Evolutionary conservation across 2,113 vertebrate species (phyloP).

Genomic region (Rattus norvegicus): DNA sequence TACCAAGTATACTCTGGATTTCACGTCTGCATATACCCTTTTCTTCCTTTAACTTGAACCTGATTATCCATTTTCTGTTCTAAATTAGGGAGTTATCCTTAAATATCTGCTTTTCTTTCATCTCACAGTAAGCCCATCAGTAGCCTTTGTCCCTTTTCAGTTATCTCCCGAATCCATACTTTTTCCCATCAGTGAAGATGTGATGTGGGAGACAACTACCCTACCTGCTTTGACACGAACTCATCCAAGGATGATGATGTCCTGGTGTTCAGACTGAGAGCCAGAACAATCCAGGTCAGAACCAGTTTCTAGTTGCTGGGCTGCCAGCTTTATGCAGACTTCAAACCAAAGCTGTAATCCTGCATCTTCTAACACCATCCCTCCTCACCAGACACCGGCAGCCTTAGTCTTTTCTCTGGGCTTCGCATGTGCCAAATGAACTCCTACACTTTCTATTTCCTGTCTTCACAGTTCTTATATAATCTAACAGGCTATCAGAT

Average conservation of each 20-base stretch:
- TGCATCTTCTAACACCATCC: background rate
- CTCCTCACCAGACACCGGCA: background rate
- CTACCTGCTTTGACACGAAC: background rate
- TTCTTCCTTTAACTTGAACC: background rate
- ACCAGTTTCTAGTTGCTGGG: background rate
- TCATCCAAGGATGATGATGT: background rate
- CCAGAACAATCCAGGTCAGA: background rate
- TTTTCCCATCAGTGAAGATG: background rate
- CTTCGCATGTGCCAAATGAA: background rate
- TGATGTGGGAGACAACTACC: too few relatives aligned
- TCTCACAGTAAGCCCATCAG: background rate
- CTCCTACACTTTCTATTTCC: background rate
- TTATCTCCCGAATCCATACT: background rate
- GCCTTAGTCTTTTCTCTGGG: background rate
- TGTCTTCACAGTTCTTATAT: background rate
- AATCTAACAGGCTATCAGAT: background rate
- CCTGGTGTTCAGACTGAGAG: background rate
- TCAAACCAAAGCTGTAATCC: background rate
- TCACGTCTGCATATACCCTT: background rate
- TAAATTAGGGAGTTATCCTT: background rate
- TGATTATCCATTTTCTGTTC: background rate
- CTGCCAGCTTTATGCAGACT: background rate
- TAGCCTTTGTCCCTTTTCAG: background rate
- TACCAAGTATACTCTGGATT: background rate
- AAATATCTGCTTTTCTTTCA: background rate